Evolutionary conservation across 2,113 vertebrate genomes (phyloP), one percentile per base, ranked within the genome.

Genomic region (Oreochromis niloticus): DNA sequence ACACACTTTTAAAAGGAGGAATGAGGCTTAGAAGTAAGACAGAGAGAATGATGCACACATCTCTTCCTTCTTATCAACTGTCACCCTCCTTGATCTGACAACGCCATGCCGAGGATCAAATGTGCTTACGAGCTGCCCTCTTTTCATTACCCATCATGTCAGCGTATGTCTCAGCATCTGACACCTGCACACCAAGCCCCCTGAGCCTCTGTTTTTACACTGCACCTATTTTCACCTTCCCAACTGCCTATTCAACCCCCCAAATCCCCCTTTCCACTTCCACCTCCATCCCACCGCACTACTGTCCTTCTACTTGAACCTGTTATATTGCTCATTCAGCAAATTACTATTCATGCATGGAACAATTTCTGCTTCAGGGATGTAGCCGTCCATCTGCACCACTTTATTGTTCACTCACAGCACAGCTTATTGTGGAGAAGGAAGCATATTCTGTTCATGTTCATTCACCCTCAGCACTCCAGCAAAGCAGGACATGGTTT

Each of bases 141-240:
- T 87, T 89, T 83, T 83, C 89, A 87, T 85, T 85, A 61, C 17
- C 59, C 84, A 61, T 91, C 86, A 71, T 55, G 68, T 83, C 87
- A 48, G 83, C 16, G 22, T 88, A 82, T 81, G 68, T 92, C 87
- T 86, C 3, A 52, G 50, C 83, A 59, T 81, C 88, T 90, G 86
- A 89, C 91, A 92, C 79, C 85, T 84, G 80, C 46, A 55, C 50
- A 24, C 32, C 73, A 55, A 48, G 61, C 5, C 66, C 63, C 55
- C 68, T 1, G 54, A 89, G 88, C 66, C 78, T 71, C 81, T 86
- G 46, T 36, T 89, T 88, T 66, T 52, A 73, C 85, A 79, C 48
- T 3, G 32, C 75, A 61, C 9, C 7, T 81, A 52, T 73, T 48
- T 80, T 59, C 63, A 75, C 46, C 55, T 13, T 22, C 39, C 16